Evolutionary conservation across 2,888 invertebrate genomes (phyloP), one percentile per base, ranked within the genome.

Genomic region (Himalopsyche kuldschensis): DNA sequence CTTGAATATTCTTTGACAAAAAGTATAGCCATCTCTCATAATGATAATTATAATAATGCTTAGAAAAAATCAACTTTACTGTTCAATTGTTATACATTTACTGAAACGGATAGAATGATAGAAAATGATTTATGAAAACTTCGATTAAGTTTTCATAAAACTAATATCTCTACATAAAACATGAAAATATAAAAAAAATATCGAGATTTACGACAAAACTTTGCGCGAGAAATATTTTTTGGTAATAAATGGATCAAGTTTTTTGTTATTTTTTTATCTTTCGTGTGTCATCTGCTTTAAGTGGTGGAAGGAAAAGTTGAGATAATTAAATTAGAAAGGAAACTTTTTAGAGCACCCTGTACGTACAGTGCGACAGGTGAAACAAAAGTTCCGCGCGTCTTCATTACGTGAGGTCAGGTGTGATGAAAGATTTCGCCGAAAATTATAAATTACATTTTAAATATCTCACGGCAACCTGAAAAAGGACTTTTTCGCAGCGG

Each of bases 281-380:
- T 30, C 55, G 78, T 48, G 79, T 79, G 79, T 82, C 82, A 82
- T 82, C 82, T 69, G 78, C 35, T 27, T 78, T 41, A 78, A 47
- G 47, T 46, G 41, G 47, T 27, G 78, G 24, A 32, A 41, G 31
- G 75, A 79, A 79, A 82, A 82, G 41, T 35, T 75, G 46, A 27
- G 82, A 79, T 82, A 82, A 82, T 82, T 82, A 79, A 82, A 82
- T 82, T 82, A 79, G 75, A 82, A 79, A 63, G 79, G 78, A 47
- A 79, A 82, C 82, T 82, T 82, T 79, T 41, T 81, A 27, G 69
- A 46, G 78, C 78, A 48, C 78, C 69, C 35, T 32, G n/a, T 41
- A 55, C 69, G 79, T 47, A 77, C 30, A 75, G 63, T 69, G 48
- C 30, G 63, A 35, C 78, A 82, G 55, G 78, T 48, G 47, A 82